Percentiles rank a stretch among this genome's conserved stretches.
phyloP scores from a whole-genome alignment of 2,797 vertebrate genomes.

The Xerus rutilus region DNA sequence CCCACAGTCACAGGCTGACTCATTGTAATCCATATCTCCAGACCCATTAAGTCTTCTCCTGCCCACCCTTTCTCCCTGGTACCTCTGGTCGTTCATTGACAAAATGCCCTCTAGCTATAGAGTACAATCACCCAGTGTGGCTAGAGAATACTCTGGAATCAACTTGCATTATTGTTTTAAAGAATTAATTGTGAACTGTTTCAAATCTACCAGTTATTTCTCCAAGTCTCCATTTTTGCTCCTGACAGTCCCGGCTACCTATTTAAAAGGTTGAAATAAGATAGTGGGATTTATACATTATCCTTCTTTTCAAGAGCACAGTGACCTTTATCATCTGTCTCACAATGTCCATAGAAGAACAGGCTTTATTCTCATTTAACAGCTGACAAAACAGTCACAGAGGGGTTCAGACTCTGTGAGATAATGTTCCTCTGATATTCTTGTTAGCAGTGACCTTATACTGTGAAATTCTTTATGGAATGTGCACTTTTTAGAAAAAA shows the following conservation, averaged over 20 bases:
- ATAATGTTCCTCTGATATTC: not conserved
- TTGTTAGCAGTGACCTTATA: constrained; percentile 48
- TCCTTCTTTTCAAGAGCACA: constrained; percentile 36
- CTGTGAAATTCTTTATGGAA: not conserved
- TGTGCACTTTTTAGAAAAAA: not conserved
- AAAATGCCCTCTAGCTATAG: no score
- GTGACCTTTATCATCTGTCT: constrained; percentile 66
- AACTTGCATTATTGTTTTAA: not conserved
- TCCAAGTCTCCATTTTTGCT: not conserved
- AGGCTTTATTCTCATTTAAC: constrained; percentile 72
- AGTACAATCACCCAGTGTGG: not conserved
- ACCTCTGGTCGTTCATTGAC: not conserved
- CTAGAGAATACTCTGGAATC: not conserved
- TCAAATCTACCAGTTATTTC: not conserved
- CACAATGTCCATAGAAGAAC: constrained; percentile 9
- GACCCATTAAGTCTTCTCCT: not conserved
- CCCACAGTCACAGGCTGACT: not conserved
- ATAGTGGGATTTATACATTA: constrained; percentile 9
- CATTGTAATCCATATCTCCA: no score
- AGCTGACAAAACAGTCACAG: constrained; percentile 60
- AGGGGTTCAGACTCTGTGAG: not conserved
- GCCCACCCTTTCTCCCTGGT: not conserved
- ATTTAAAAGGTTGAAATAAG: constrained; percentile 47
- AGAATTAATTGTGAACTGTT: not conserved
- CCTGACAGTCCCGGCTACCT: not conserved